phyloP scores from a whole-genome alignment of 2,797 vertebrate species.

The Poecilia velifera region DNA sequence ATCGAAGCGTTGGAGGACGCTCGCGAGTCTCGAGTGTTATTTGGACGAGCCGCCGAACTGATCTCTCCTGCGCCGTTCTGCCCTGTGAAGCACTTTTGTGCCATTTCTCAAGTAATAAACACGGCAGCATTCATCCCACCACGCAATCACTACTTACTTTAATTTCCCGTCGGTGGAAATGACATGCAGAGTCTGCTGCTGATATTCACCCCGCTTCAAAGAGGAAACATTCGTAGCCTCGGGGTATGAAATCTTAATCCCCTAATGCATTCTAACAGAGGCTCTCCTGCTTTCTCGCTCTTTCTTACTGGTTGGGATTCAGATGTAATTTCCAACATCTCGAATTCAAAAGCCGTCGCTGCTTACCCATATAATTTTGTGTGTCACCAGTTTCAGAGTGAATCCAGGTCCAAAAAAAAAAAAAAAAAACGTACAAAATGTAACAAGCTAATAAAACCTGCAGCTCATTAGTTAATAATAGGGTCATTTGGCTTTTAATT shows the following conservation, averaged over 20 bases:
- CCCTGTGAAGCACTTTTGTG: slow-evolving; percentile 53
- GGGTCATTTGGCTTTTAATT: neutral
- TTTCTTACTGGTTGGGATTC: slow-evolving; percentile 35
- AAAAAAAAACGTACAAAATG: neutral
- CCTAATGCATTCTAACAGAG: slow-evolving; percentile 60
- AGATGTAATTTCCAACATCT: slow-evolving; percentile 42
- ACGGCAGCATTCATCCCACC: slow-evolving; percentile 57
- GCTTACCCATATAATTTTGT: slow-evolving; percentile 11
- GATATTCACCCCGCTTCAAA: slow-evolving; percentile 63
- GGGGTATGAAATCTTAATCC: slow-evolving; percentile 57
- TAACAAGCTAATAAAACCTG: neutral
- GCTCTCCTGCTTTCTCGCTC: slow-evolving; percentile 16
- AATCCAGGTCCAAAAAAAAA: neutral
- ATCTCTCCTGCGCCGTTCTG: slow-evolving; percentile 38
- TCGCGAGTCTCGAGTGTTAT: slow-evolving; percentile 38
- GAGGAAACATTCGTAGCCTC: slow-evolving; percentile 43
- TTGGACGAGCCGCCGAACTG: slow-evolving; percentile 44
- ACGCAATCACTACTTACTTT: slow-evolving; percentile 38
- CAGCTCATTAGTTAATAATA: neutral
- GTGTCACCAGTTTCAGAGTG: slow-evolving; percentile 13
- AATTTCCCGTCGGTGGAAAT: slow-evolving; percentile 54
- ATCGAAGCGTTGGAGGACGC: slow-evolving; percentile 47
- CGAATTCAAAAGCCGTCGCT: slow-evolving; percentile 19
- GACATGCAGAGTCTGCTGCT: slow-evolving; percentile 62
- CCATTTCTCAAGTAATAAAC: slow-evolving; percentile 72